Evolutionary conservation across 2,113 vertebrate species (phyloP).

Genomic region (Hippolais icterina): DNA sequence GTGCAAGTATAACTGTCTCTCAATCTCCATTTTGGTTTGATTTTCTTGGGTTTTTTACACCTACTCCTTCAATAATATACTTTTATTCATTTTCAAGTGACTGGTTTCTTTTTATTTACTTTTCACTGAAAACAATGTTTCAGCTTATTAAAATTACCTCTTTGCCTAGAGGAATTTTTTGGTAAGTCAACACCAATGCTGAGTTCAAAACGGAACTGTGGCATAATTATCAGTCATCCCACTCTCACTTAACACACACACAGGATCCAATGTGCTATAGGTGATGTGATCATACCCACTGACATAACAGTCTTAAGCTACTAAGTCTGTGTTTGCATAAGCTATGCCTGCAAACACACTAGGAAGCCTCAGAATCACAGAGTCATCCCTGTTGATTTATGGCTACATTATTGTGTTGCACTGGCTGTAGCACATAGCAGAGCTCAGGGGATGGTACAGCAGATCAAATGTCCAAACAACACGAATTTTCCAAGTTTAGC

Average conservation of each 20-base stretch:
- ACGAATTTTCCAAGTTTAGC: background rate
- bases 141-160: background rate
- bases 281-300: background rate
- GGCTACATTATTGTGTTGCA: background rate
- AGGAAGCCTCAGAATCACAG: background rate
- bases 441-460: background rate
- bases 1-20: background rate
- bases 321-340: background rate
- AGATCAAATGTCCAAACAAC: background rate
- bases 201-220: background rate
- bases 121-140: background rate
- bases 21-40: background rate
- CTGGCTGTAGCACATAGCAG: background rate
- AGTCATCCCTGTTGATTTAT: background rate
- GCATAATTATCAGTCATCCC: background rate
- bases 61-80: background rate
- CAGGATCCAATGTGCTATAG: background rate
- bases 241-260: background rate
- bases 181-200: background rate
- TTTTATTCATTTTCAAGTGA: background rate
- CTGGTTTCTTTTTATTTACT: background rate
- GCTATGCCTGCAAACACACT: background rate
- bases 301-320: background rate
- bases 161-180: background rate
- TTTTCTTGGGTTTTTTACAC: accelerated